phyloP scores from a whole-genome alignment of 1,140 invertebrate species.

The Drosophila kohkoa region DNA sequence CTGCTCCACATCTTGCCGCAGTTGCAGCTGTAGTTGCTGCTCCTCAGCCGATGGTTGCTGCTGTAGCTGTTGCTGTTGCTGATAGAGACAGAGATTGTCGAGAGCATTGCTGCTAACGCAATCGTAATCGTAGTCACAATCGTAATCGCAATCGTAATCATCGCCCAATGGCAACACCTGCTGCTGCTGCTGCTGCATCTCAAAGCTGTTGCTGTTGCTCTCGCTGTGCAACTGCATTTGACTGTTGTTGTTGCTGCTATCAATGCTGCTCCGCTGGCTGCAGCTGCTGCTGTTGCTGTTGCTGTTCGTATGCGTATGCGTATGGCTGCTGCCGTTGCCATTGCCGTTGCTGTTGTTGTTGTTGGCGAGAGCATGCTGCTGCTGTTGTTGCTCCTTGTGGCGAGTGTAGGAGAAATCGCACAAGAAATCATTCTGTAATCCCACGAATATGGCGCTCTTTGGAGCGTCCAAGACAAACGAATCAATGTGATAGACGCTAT shows the following conservation, averaged over 20 bases:
- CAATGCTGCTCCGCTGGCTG: neutral
- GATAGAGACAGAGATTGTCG: slow-evolving; percentile 12
- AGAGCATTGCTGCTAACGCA: slow-evolving; percentile 21
- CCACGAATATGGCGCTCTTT: slow-evolving; percentile 83
- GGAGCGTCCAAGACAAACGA: slow-evolving; percentile 80
- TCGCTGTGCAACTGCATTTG: neutral
- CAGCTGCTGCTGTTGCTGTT: neutral
- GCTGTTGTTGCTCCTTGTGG: slow-evolving; percentile 27
- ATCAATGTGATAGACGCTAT: slow-evolving; percentile 83
- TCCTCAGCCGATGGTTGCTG: neutral
- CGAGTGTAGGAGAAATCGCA: slow-evolving; percentile 66
- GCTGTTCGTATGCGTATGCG: neutral
- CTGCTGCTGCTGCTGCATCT: slow-evolving; percentile 5
- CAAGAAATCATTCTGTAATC: slow-evolving; percentile 77
- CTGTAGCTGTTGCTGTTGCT: neutral
- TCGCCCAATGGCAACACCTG: slow-evolving; percentile 25
- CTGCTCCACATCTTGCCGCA: neutral
- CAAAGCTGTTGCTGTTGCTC: slow-evolving; percentile 23
- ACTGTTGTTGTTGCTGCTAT: slow-evolving; percentile 18
- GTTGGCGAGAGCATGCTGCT: slow-evolving; percentile 2
- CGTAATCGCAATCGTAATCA: slow-evolving; percentile 63
- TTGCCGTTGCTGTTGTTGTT: slow-evolving; percentile 10
- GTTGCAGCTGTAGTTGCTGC: neutral
- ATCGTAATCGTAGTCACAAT: slow-evolving; percentile 56
- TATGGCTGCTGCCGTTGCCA: slow-evolving; percentile 8